Conservation (phyloP, 2,888 invertebrate genomes). For the Sphecodes monilicornis region DNA sequence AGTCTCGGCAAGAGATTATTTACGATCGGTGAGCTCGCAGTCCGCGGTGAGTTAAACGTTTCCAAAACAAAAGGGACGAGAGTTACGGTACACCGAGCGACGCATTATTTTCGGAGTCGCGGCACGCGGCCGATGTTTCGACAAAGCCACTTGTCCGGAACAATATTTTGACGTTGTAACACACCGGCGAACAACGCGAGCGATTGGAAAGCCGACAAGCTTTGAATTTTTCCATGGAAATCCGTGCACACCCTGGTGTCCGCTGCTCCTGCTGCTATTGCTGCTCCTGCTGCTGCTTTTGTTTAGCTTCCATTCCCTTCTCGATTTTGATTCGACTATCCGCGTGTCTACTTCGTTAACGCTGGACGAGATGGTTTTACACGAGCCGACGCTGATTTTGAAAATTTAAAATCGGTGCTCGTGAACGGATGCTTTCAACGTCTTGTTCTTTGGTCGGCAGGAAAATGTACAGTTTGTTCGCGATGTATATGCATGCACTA, state of each 20-base stretch:
- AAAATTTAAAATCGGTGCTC: not conserved
- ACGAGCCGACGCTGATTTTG: not conserved
- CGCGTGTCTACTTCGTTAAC: not conserved
- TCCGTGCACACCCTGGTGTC: slow-evolving; percentile 4
- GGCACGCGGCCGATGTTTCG: slow-evolving; percentile 50
- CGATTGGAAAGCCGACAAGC: slow-evolving; percentile 53
- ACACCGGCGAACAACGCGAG: slow-evolving; percentile 41
- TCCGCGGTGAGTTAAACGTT: slow-evolving; percentile 50
- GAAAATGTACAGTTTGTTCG: no score
- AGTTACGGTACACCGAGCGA: slow-evolving; percentile 35
- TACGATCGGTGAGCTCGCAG: slow-evolving; percentile 29
- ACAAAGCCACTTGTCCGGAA: slow-evolving; percentile 47
- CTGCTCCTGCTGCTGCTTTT: not conserved
- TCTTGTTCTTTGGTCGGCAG: not conserved
- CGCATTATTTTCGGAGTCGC: slow-evolving; percentile 52
- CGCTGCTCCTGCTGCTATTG: not conserved
- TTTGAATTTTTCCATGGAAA: slow-evolving; percentile 47
- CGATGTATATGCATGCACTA: no score
- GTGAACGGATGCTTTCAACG: not conserved
- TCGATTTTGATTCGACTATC: not conserved
- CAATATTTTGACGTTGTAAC: slow-evolving; percentile 61
- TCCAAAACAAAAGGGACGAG: slow-evolving; percentile 43
- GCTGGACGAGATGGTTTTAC: not conserved
- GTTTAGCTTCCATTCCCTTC: not conserved
- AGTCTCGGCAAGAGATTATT: slow-evolving; percentile 40